Evolutionary conservation across 2,888 invertebrate species (phyloP).

Genomic region (Teleogryllus oceanicus): DNA sequence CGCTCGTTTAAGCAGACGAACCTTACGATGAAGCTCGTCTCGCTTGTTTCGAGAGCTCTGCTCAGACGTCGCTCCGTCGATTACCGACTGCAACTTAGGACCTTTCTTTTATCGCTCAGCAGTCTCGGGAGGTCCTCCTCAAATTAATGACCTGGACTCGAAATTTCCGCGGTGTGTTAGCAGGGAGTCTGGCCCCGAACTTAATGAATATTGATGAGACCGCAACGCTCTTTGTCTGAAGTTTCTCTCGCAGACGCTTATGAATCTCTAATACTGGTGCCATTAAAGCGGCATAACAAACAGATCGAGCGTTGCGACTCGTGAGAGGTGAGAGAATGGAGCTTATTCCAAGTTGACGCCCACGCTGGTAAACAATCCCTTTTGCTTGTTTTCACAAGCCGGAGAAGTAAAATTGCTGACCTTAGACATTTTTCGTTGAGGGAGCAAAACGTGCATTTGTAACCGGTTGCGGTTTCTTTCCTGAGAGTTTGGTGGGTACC

Average conservation of each 20-base stretch:
- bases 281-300: slow-evolving; percentile 5
- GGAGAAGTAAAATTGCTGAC: too few relatives aligned
- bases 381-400: too few relatives aligned
- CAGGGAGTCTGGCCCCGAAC: not conserved
- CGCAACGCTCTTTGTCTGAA: not conserved
- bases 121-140: not conserved
- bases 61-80: too few relatives aligned
- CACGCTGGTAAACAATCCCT: too few relatives aligned
- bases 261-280: not conserved
- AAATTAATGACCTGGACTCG: not conserved
- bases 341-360: too few relatives aligned
- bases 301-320: not conserved
- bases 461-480: too few relatives aligned
- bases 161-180: not conserved
- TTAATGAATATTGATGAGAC: slow-evolving; percentile 7
- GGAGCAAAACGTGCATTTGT: too few relatives aligned
- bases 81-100: not conserved
- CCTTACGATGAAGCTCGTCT: too few relatives aligned
- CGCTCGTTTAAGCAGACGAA: too few relatives aligned
- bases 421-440: too few relatives aligned
- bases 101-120: not conserved
- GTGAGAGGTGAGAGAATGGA: not conserved
- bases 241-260: not conserved
- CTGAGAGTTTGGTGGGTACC: too few relatives aligned
- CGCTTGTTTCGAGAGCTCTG: too few relatives aligned